Percentiles rank a stretch among this genome's conserved stretches.
Conservation (phyloP, 1,140 invertebrate species). For the Heliothis virescens region DNA sequence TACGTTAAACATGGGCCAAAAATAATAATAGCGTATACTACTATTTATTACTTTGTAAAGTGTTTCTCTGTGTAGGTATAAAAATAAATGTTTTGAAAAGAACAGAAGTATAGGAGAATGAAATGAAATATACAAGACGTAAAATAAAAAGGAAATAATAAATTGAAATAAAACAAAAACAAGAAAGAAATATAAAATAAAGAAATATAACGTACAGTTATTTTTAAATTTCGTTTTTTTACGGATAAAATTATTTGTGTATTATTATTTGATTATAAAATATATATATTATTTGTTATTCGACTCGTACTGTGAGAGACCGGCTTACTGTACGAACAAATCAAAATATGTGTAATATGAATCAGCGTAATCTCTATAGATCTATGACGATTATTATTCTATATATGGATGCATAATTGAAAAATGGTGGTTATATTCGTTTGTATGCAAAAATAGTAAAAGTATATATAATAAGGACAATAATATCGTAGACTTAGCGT, state of each 20-base stretch:
- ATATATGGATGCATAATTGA: conserved; percentile 80
- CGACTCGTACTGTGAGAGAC: conserved; percentile 71
- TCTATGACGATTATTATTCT: conserved; percentile 69
- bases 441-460: conserved; percentile 83
- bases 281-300: conserved; percentile 47
- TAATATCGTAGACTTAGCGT: conserved; percentile 81
- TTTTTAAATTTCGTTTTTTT: conserved; percentile 47
- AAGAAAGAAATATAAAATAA: conserved; percentile 46
- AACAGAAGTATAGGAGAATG: conserved; percentile 82
- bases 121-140: conserved; percentile 71
- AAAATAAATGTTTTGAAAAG: conserved; percentile 78
- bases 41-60: conserved; percentile 79
- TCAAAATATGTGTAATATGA: conserved; percentile 75
- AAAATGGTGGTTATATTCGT: conserved; percentile 77
- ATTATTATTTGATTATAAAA: conserved; percentile 52
- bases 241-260: conserved; percentile 56
- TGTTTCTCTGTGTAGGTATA: conserved; percentile 85
- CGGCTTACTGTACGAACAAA: conserved; percentile 77
- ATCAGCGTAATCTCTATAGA: conserved; percentile 69
- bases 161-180: conserved; percentile 71
- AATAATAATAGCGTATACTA: conserved; percentile 80
- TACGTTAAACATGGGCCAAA: conserved; percentile 83
- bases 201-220: conserved; percentile 50
- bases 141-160: conserved; percentile 71
- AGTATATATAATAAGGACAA: conserved; percentile 78